A percentile compares a stretch with the other conserved stretches of the same genome.
Evolutionary conservation across 2,888 invertebrate genomes (phyloP).

Genomic region (Tachystola acroxantha): DNA sequence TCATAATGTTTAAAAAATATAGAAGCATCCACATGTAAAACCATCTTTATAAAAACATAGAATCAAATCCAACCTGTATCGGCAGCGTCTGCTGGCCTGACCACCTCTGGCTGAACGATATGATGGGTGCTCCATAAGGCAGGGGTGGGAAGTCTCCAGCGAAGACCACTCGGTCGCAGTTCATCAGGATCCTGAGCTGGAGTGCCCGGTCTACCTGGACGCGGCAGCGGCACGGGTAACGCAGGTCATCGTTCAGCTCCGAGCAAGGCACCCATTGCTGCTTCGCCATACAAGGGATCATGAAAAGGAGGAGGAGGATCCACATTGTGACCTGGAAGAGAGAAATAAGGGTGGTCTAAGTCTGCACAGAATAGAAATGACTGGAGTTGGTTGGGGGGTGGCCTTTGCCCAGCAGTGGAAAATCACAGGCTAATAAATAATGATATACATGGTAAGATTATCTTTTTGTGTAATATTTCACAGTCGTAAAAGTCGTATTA

Average conservation of each 20-base stretch:
- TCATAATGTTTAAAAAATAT: too few relatives aligned
- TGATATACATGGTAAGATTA: too few relatives aligned
- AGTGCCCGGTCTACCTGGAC: constrained; percentile 71
- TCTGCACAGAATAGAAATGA: too few relatives aligned
- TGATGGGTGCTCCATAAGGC: constrained; percentile 88
- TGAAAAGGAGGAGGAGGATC: constrained; percentile 46
- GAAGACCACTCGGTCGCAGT: constrained; percentile 91
- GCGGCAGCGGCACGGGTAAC: constrained; percentile 83
- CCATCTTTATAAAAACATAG: too few relatives aligned
- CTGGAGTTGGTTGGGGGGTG: too few relatives aligned
- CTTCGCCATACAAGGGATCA: constrained; percentile 41
- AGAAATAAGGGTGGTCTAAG: neutral
- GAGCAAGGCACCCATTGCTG: constrained; percentile 85
- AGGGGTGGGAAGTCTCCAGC: constrained; percentile 86
- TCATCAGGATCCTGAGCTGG: constrained; percentile 80
- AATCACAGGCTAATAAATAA: too few relatives aligned
- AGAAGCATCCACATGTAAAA: too few relatives aligned
- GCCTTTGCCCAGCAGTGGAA: too few relatives aligned
- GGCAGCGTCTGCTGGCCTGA: constrained; percentile 90
- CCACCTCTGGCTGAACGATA: constrained; percentile 87
- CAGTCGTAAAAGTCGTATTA: too few relatives aligned
- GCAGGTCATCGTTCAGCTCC: constrained; percentile 85
- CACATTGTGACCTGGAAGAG: constrained; percentile 45
- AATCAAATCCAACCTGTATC: constrained; percentile 80
- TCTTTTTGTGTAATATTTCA: too few relatives aligned